Base-by-base conservation (phyloP, 2,113 vertebrate genomes). In the Rhinopithecus roxellana region DNA sequence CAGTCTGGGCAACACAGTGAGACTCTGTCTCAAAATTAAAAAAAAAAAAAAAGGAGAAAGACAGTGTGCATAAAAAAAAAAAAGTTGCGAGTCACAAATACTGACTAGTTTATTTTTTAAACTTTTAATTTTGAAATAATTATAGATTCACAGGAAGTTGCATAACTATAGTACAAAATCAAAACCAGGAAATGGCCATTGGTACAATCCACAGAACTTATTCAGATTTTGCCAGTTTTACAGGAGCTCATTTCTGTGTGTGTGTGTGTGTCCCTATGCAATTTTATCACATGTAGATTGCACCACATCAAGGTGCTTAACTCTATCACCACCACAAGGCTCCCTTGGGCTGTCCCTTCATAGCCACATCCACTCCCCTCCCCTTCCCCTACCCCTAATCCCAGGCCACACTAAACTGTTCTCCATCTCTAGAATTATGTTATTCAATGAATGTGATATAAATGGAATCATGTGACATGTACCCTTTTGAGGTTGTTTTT, bases 51-150 rank as follows among this genome's bases (percentile, higher is more conserved):
- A 57, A 8, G 22, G 57, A 59, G 57, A 95, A n/a, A 90, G 2
- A 80, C 23, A 40, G 55, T 3, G 6, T 59, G 38, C 25, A 90
- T 77, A 89, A 40, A 81, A 64, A 20, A 94, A 94, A 92, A 86
- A 69, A 75, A 91, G 32, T 70, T 86, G 79, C 84, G 40, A 82
- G 32, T 82, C 92, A 95, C 55, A 94, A 85, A 81, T 75, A 82
- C 90, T 80, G 50, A 86, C 57, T 94, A 50, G 48, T 22, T 90
- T 93, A 70, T 48, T 70, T 93, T 35, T 43, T 43, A 82, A 90
- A 87, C 77, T 84, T 94, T 88, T 69, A 74, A 75, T 91, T 84
- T 87, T 80, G 59, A 85, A 86, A 93, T 93, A 61, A 85, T 80
- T 81, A 64, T n/a, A 91, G 90, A 79, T 43, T 77, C 70, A 88